Evolutionary conservation across 2,797 vertebrate genomes (phyloP).

Genomic region (Lycodopsis pacificus): DNA sequence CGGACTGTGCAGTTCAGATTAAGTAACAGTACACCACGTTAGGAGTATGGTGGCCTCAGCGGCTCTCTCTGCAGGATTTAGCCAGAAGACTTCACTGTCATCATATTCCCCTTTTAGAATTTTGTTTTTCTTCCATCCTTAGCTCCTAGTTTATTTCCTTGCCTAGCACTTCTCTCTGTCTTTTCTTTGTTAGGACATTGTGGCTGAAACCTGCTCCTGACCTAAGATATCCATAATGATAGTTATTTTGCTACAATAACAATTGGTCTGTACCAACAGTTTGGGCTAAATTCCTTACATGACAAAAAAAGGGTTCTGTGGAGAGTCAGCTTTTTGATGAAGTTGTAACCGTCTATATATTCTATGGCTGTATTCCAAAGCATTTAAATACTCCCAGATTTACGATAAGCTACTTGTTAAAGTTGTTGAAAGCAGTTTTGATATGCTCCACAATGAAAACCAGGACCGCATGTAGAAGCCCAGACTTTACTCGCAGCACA

Average conservation of each 20-base stretch:
- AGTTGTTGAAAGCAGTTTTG: conserved; percentile 4
- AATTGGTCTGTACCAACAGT: background rate
- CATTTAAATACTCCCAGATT: conserved; percentile 3
- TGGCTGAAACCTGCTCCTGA: background rate
- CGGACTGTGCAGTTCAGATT: too few relatives aligned
- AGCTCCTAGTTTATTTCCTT: background rate
- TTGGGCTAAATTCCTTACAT: background rate
- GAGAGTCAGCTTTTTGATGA: background rate
- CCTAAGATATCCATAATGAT: background rate
- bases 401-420: background rate
- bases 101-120: background rate
- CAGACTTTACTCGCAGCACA: conserved; percentile 25
- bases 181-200: background rate
- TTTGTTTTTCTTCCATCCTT: too few relatives aligned
- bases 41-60: background rate
- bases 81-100: background rate
- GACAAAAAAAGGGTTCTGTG: background rate
- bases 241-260: background rate
- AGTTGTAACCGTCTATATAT: background rate
- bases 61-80: background rate
- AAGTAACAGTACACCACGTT: conserved; percentile 1
- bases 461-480: background rate
- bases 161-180: background rate
- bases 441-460: conserved; percentile 38
- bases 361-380: background rate